Percentiles rank a stretch among this genome's conserved stretches.
Evolutionary conservation across 1,140 invertebrate genomes (phyloP).

Genomic region (Stenopsyche tienmushanensis): DNA sequence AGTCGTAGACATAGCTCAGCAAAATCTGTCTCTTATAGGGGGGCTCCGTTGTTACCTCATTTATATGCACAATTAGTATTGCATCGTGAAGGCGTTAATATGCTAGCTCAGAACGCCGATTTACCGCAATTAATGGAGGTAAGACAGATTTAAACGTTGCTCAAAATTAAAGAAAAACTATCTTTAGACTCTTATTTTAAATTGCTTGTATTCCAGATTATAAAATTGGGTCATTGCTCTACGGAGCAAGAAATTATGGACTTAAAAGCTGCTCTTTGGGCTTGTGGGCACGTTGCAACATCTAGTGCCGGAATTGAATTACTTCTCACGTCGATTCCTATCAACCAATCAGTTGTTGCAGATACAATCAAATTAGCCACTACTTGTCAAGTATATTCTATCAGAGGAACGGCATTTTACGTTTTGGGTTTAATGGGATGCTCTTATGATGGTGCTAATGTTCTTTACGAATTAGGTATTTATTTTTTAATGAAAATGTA

Average conservation of each 20-base stretch:
- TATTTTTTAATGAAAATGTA: conserved; percentile 11
- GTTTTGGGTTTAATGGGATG: conserved; percentile 80
- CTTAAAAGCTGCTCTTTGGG: conserved; percentile 89
- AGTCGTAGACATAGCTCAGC: conserved; percentile 57
- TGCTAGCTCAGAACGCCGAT: conserved; percentile 58
- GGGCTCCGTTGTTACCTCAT: conserved; percentile 71
- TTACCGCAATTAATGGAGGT: conserved; percentile 52
- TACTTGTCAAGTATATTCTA: conserved; percentile 77
- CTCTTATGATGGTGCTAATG: conserved; percentile 77
- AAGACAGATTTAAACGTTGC: neutral
- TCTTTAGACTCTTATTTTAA: neutral
- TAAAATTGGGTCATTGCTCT: conserved; percentile 56
- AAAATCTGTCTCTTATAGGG: conserved; percentile 48
- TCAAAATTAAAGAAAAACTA: conserved; percentile 13
- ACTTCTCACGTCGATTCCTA: conserved; percentile 71
- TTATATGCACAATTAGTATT: conserved; percentile 85
- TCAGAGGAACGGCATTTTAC: conserved; percentile 88
- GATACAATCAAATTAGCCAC: conserved; percentile 75
- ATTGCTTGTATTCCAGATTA: conserved; percentile 42
- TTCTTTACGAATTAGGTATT: conserved; percentile 68
- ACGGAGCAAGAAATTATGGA: conserved; percentile 68
- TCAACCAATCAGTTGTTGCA: conserved; percentile 69
- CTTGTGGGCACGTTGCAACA: conserved; percentile 78
- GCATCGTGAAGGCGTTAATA: conserved; percentile 70
- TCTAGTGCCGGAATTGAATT: conserved; percentile 72